Evolutionary conservation across 2,797 vertebrate genomes (phyloP).

Genomic region (Darevskia mixta): DNA sequence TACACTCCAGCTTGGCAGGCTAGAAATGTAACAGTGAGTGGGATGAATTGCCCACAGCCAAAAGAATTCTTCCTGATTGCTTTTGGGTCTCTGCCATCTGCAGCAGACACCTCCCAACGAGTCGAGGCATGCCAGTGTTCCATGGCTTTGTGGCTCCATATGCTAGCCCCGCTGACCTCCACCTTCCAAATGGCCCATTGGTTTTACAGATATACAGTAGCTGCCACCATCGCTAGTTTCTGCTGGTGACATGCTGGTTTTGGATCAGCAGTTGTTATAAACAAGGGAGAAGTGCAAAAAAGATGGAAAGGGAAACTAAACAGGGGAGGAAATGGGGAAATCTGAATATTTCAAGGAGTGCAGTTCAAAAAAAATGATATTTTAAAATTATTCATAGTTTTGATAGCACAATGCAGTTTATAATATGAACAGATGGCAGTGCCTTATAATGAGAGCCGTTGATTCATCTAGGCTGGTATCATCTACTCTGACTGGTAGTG

Average conservation of each 20-base stretch:
- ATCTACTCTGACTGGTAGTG: neutral
- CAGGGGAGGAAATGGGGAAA: neutral
- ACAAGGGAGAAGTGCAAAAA: neutral
- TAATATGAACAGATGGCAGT: neutral
- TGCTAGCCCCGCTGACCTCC: constrained; percentile 58
- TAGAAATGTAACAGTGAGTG: constrained; percentile 39
- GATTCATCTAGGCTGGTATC: neutral
- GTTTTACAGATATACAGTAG: constrained; percentile 40
- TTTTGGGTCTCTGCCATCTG: constrained; percentile 67
- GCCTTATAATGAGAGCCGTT: neutral
- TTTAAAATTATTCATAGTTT: constrained; percentile 18
- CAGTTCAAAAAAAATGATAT: neutral
- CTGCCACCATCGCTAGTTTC: neutral
- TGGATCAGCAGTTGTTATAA: neutral
- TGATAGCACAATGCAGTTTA: neutral
- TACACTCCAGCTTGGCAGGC: constrained; percentile 51
- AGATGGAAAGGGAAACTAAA: rapidly evolving
- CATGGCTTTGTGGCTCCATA: constrained; percentile 18
- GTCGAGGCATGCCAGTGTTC: constrained; percentile 19
- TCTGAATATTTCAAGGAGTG: neutral
- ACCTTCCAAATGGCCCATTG: rapidly evolving
- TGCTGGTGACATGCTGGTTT: neutral
- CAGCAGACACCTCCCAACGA: constrained; percentile 42
- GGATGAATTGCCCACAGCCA: constrained; percentile 35
- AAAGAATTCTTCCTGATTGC: constrained; percentile 41